phyloP scores from a whole-genome alignment of 2,888 invertebrate species.

The Drosophila picticornis region DNA sequence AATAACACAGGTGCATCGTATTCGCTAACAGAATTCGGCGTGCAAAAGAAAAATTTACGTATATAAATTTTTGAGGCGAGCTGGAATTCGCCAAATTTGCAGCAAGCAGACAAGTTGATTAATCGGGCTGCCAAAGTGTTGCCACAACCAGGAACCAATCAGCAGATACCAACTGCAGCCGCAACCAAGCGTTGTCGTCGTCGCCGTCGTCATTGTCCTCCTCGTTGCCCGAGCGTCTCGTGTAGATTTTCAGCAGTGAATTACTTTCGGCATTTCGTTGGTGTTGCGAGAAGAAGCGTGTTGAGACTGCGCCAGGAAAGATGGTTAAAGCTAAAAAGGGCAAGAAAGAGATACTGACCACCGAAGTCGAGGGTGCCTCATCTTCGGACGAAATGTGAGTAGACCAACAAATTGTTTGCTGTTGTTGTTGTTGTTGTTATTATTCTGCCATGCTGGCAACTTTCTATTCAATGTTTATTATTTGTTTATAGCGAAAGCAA shows the following conservation, averaged over 20 bases:
- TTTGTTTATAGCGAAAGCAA: slow-evolving; percentile 87
- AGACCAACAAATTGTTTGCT: background rate
- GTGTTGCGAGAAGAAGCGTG: slow-evolving; percentile 83
- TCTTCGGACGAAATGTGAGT: slow-evolving; percentile 91
- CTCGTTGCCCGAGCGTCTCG: slow-evolving; percentile 59
- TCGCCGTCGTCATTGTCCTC: slow-evolving; percentile 20
- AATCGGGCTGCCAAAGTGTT: slow-evolving; percentile 17
- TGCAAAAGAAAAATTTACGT: slow-evolving; percentile 45
- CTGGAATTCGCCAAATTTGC: slow-evolving; percentile 11
- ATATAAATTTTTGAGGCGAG: slow-evolving; percentile 19
- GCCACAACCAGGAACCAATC: background rate
- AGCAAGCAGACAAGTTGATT: slow-evolving; percentile 27
- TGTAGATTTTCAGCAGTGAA: slow-evolving; percentile 74
- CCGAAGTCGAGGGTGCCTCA: slow-evolving; percentile 71
- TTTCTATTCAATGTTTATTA: slow-evolving; percentile 46
- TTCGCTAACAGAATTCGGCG: slow-evolving; percentile 59
- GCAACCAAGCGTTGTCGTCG: slow-evolving; percentile 23
- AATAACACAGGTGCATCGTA: slow-evolving; percentile 55
- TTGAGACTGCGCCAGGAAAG: slow-evolving; percentile 84
- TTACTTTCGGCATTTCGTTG: slow-evolving; percentile 71
- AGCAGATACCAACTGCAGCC: slow-evolving; percentile 18
- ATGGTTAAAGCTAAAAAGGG: slow-evolving; percentile 94
- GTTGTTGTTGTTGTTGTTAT: slow-evolving; percentile 22
- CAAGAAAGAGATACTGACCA: slow-evolving; percentile 89
- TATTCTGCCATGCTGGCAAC: slow-evolving; percentile 61